These are phyloP conservation scores for Ephestia elutella DNA, from an alignment of 1,140 invertebrate species.

Conservation along the genomic window DNA sequence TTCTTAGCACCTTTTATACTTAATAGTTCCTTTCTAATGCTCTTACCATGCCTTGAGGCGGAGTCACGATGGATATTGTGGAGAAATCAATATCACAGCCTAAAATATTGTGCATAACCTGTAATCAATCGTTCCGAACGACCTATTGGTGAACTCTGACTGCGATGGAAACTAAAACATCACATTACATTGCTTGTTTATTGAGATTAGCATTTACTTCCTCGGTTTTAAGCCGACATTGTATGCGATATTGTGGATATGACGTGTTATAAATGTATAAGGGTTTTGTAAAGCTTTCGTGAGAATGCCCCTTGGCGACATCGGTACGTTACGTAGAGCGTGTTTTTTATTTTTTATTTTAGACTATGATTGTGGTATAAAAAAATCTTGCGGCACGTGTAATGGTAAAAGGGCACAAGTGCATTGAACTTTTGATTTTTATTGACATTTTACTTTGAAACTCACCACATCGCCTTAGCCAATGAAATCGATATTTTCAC, in stretches of 20 bases:
- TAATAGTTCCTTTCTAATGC: conserved; percentile 37
- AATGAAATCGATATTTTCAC: no score
- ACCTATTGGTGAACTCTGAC: conserved; percentile 17
- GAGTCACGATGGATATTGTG: conserved; percentile 26
- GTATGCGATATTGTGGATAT: conserved; percentile 9
- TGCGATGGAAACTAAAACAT: background rate
- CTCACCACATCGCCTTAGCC: no score
- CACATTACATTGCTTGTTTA: conserved; percentile 17
- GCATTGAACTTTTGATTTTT: background rate
- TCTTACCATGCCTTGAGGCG: conserved; percentile 26
- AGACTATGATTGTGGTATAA: background rate
- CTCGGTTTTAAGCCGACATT: conserved; percentile 13
- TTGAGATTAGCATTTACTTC: background rate
- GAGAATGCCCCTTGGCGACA: conserved; percentile 53
- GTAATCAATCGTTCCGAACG: conserved; percentile 31
- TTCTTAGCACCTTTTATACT: conserved; percentile 26
- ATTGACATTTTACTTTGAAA: no score
- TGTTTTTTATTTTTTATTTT: conserved; percentile 24
- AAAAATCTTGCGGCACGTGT: background rate
- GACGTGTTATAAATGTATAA: background rate
- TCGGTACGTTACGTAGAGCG: conserved; percentile 26
- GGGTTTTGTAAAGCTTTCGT: conserved; percentile 23
- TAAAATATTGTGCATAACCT: conserved; percentile 45
- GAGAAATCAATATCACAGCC: conserved; percentile 53
- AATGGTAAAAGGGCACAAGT: conserved; percentile 11